These are phyloP conservation scores for Drosophila robusta DNA, from an alignment of 2,888 invertebrate species.

Conservation along the genomic window DNA sequence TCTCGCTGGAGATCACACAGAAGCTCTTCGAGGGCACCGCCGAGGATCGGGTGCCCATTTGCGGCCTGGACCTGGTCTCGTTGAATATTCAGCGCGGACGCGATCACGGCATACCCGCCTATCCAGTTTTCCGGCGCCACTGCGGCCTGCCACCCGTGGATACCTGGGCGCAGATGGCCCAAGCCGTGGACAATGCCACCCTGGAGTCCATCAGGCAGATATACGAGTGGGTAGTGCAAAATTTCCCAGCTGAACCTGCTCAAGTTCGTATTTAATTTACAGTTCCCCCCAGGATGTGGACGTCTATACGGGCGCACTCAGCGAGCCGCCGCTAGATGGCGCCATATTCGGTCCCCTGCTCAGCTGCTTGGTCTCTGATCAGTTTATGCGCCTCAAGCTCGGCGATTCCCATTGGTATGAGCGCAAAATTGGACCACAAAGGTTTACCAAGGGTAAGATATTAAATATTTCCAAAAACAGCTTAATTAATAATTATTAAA, in stretches of 20 bases:
- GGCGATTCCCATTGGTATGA: conserved; percentile 97
- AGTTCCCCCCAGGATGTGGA: conserved; percentile 93
- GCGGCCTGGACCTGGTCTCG: conserved; percentile 93
- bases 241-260: not conserved
- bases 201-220: conserved; percentile 88
- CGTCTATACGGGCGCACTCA: conserved; percentile 94
- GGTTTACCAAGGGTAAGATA: conserved; percentile 89
- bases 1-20: conserved; percentile 83
- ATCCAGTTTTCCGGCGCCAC: conserved; percentile 90
- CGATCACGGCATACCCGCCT: conserved; percentile 94
- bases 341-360: conserved; percentile 94
- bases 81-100: conserved; percentile 95
- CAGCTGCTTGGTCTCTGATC: conserved; percentile 93
- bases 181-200: conserved; percentile 88
- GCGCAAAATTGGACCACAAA: conserved; percentile 87
- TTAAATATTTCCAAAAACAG: no score
- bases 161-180: conserved; percentile 88
- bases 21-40: conserved; percentile 82
- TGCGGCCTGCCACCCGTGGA: conserved; percentile 89
- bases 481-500: not conserved
- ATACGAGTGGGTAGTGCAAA: conserved; percentile 86
- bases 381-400: conserved; percentile 91
- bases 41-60: conserved; percentile 84
- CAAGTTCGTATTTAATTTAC: not conserved
- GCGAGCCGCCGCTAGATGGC: conserved; percentile 90